Evolutionary conservation across 2,888 invertebrate species (phyloP).

Genomic region (Cheilosia impressa): DNA sequence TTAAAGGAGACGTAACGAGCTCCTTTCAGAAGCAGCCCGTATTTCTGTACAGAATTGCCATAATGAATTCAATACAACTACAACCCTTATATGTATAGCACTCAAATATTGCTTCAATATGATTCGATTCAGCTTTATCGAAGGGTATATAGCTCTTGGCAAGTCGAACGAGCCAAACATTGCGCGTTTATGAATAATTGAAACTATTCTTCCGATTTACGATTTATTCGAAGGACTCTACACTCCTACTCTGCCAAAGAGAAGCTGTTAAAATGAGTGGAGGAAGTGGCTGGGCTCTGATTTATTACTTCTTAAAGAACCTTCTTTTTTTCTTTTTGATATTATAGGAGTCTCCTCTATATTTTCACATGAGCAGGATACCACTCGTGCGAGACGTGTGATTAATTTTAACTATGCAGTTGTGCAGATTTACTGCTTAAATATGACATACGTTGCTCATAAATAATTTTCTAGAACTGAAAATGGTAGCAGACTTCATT

Average conservation of each 20-base stretch:
- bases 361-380: no score
- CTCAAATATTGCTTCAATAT: conserved; percentile 38
- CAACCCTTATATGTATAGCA: no score
- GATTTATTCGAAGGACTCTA: conserved; percentile 8
- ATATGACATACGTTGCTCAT: neutral
- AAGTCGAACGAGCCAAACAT: conserved; percentile 22
- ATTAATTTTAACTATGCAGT: conserved; percentile 2
- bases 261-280: neutral
- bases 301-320: conserved; percentile 33
- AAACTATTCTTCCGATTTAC: conserved; percentile 12
- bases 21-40: neutral
- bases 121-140: conserved; percentile 7
- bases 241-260: neutral
- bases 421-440: conserved; percentile 2
- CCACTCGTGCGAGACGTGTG: no score
- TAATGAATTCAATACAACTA: conserved; percentile 37
- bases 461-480: neutral
- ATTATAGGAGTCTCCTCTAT: neutral
- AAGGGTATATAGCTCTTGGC: no score
- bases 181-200: conserved; percentile 12
- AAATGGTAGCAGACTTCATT: no score
- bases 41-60: neutral
- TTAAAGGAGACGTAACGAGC: conserved; percentile 21
- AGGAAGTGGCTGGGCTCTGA: neutral
- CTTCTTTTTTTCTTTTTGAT: conserved; percentile 1